Evolutionary conservation across 2,797 vertebrate genomes (phyloP).

Genomic region (Nothura maculosa): DNA sequence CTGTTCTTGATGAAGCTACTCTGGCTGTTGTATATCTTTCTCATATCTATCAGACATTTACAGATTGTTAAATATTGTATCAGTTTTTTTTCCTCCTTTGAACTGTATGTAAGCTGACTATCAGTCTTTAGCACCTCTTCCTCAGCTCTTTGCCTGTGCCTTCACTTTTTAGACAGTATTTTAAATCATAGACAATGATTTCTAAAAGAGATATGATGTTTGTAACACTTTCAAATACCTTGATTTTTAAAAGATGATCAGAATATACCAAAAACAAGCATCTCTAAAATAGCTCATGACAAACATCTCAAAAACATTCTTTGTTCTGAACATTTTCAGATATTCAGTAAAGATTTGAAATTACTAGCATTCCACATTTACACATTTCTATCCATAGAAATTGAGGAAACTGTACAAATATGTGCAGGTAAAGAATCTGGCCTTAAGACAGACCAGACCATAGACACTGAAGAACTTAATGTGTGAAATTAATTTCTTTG

Average conservation of each 20-base stretch:
- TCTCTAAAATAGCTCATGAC: neutral
- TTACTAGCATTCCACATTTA: neutral
- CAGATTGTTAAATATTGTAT: neutral
- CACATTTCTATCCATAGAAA: neutral
- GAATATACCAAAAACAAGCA: fast-evolving
- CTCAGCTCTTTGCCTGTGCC: neutral
- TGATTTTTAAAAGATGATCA: conserved; percentile 31
- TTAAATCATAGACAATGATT: neutral
- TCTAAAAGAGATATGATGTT: neutral
- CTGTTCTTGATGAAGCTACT: neutral
- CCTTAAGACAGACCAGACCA: neutral
- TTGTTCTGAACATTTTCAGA: neutral
- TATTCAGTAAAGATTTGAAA: neutral
- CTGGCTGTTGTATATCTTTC: neutral
- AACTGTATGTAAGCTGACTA: neutral
- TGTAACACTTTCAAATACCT: neutral
- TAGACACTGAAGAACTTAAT: neutral
- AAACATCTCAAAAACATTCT: neutral
- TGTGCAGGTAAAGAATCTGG: neutral
- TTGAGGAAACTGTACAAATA: neutral
- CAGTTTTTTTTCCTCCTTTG: neutral
- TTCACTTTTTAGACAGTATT: neutral
- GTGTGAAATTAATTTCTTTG: neutral
- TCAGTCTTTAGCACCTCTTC: neutral
- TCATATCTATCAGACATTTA: neutral